Evolutionary conservation across 2,888 invertebrate species (phyloP), one percentile per base, ranked within the genome.

Genomic region (Epirrhoe alternata): DNA sequence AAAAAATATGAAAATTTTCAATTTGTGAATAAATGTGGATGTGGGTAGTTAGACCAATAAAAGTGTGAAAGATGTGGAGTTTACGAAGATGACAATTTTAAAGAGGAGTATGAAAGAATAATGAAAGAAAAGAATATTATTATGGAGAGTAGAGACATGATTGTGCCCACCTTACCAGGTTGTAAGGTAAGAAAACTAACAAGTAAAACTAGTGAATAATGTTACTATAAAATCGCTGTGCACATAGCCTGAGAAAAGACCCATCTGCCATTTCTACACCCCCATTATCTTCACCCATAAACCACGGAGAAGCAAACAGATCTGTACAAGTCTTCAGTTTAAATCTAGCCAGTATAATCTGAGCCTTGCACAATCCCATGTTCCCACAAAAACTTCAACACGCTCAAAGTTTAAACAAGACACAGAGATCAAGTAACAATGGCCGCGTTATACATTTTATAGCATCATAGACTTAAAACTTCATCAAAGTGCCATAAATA

Each of bases 231-330:
- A 72, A 61, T 54, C 80, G 76, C 79, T 67, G 6, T 17, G 74
- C 80, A 81, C 56, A 69, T 81, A 73, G 85, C 87, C 80, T 72
- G 58, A 66, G 62, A 45, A 67, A 79, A 84, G 87, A 81, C 88
- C 78, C 89, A 89, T 87, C 88, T 89, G 90, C 86, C 75, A 79
- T 85, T 84, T 78, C 81, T 85, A 83, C 84, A 81, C 81, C 75
- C 80, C 85, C 83, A 89, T 88, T 89, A 89, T 87, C 86, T 85
- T 80, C 82, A 82, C 84, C 85, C 85, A 87, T 89, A 90, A 90
- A 89, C 88, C 86, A 81, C 82, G 82, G 83, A 82, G 83, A 85
- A 80, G 82, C 85, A 87, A 88, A 88, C 88, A 90, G 51, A 87
- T 90, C 87, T 85, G 83, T 79, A 80, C 76, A 74, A 73, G 84